Percentiles rank a stretch among this genome's conserved stretches.
These are phyloP conservation scores for Zosterops lateralis DNA, from an alignment of 2,113 vertebrate genomes.

Conservation along the genomic window DNA sequence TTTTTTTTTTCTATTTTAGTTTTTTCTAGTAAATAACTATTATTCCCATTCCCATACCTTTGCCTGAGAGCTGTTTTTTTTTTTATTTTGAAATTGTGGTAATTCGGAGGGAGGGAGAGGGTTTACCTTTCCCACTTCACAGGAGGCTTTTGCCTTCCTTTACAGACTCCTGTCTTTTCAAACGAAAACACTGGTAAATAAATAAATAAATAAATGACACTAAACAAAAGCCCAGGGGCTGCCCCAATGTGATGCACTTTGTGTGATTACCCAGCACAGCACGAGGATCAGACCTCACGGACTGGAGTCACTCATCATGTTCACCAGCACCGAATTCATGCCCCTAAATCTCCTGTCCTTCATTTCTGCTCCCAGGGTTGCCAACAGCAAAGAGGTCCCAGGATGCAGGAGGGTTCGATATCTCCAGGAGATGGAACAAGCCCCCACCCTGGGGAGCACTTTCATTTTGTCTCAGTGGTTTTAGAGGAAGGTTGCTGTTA, in stretches of 20 bases:
- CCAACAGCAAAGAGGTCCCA: not conserved
- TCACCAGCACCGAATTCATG: not conserved
- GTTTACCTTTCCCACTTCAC: no score
- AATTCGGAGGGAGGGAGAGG: no score
- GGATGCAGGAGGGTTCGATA: accelerated
- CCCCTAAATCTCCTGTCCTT: not conserved
- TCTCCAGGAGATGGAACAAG: not conserved
- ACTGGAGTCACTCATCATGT: accelerated
- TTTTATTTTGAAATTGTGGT: no score
- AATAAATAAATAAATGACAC: not conserved
- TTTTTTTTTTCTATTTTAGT: no score
- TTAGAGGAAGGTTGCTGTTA: not conserved
- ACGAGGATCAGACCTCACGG: accelerated
- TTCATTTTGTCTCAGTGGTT: not conserved
- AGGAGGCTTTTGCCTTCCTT: no score
- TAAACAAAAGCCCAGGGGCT: not conserved
- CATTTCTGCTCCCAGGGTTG: not conserved
- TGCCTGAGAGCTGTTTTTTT: no score
- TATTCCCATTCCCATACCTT: no score
- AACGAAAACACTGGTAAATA: not conserved
- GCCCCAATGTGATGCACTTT: accelerated
- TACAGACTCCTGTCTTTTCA: no score
- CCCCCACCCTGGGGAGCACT: not conserved
- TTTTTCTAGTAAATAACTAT: no score
- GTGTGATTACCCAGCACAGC: not conserved